These are phyloP conservation scores for Trachelus iudaicus DNA, from an alignment of 2,888 invertebrate species.

Conservation along the genomic window DNA sequence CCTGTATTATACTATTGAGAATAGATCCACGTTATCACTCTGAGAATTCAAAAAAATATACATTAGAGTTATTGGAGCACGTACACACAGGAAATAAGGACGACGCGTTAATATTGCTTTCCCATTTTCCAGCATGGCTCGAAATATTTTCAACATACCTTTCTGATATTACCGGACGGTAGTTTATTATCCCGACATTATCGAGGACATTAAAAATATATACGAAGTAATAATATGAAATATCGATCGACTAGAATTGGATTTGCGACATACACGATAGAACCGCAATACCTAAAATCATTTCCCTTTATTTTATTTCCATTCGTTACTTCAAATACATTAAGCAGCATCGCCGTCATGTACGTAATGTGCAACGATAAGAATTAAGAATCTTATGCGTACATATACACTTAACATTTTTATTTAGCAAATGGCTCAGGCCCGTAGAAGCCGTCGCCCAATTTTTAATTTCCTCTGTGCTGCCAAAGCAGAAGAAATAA, in stretches of 20 bases:
- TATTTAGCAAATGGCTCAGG: conserved; percentile 30
- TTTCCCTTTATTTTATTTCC: conserved; percentile 34
- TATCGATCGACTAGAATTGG: no score
- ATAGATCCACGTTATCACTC: conserved; percentile 46
- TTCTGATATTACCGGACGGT: not conserved
- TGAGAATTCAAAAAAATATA: conserved; percentile 33
- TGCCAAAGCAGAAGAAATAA: conserved; percentile 23
- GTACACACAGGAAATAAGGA: conserved; percentile 36
- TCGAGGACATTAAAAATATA: no score
- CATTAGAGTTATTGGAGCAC: conserved; percentile 34
- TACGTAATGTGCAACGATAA: conserved; percentile 42
- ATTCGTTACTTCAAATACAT: conserved; percentile 45
- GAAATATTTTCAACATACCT: conserved; percentile 29
- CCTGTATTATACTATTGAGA: conserved; percentile 43
- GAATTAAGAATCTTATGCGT: conserved; percentile 40
- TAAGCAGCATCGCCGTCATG: conserved; percentile 33
- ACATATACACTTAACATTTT: conserved; percentile 31
- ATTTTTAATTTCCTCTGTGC: conserved; percentile 28
- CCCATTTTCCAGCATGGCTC: conserved; percentile 54
- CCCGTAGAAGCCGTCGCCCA: conserved; percentile 32
- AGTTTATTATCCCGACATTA: no score
- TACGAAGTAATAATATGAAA: no score
- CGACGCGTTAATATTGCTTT: conserved; percentile 41
- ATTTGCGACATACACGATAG: not conserved
- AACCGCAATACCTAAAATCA: conserved; percentile 27